Base-by-base conservation (phyloP, 1,140 invertebrate genomes). In the Teleogryllus occipitalis region DNA sequence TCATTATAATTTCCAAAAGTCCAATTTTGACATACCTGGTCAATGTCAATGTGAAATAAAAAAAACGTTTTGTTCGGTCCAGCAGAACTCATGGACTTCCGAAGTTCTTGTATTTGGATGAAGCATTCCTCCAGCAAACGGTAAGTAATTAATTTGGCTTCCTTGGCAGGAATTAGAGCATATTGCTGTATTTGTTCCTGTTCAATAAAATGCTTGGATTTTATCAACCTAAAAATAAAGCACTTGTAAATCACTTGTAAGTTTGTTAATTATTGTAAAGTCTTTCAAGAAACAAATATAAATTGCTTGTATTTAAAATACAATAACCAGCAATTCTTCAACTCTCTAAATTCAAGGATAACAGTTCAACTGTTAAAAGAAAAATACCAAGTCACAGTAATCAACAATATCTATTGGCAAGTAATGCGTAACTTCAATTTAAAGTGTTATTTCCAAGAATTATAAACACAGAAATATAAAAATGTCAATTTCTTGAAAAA, bases 131-230 rank as follows among this genome's bases (percentile, higher is more conserved):
- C 91, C 49, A 96, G 86, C 79, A 98, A 86, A 82, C 89, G 91
- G 85, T 96, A 96, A 0, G 94, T 93, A 7, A 96, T 83, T 76
- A 93, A 90, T 85, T 97, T 97, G 0, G 93, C 93, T 86, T 97
- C 95, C 85, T 96, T 97, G 21, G 93, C 91, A 3, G 94, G 93
- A 81, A 97, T 91, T 95, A 97, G 96, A 0, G 93, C 94, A 81
- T 94, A 87, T 82, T 94, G 92, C 84, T 96, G 95, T 81, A 98
- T 93, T 85, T 95, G 92, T 82, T 97, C 95, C 82, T 96, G 93
- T 84, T 97, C 95, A 79, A 97, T 91, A 83, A 92, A 94, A 83
- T 92, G 92, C 84, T 93, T 94, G 10, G 88, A 83, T 21, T 92
- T 88, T 48, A 97, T 90, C 79, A 98, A 89, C 82, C 95, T 92